Conservation (phyloP, 2,113 vertebrate species). For the Pelecanus crispus region DNA sequence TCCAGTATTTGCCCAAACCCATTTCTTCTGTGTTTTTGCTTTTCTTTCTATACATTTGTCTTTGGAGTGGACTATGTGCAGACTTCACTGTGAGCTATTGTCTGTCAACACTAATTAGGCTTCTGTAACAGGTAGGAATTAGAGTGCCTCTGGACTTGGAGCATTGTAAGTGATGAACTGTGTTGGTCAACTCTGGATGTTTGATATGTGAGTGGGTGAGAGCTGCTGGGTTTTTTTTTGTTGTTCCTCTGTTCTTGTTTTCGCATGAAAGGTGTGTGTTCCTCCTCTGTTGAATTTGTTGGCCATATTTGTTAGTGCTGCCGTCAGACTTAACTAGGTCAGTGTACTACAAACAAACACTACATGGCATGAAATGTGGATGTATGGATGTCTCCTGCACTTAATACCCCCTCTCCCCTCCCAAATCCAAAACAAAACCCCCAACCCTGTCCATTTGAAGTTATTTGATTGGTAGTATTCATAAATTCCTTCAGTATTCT, state of each 20-base stretch:
- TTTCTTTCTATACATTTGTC: background rate
- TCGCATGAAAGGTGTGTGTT: background rate
- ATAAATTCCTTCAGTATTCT: background rate
- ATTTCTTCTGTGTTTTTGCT: background rate
- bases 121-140: background rate
- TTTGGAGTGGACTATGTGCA: slow-evolving; percentile 29
- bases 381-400: background rate
- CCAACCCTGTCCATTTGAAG: background rate
- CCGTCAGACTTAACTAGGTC: background rate
- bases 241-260: background rate
- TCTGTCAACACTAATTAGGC: slow-evolving; percentile 10
- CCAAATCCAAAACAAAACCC: background rate
- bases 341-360: background rate
- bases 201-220: background rate
- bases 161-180: background rate
- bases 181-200: background rate
- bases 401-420: background rate
- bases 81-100: background rate
- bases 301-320: background rate
- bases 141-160: background rate
- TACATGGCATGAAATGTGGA: background rate
- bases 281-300: background rate
- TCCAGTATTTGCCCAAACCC: background rate
- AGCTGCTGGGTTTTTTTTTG: background rate
- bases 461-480: background rate